phyloP scores from a whole-genome alignment of 2,888 invertebrate genomes.

The Epistrophella euchroma region DNA sequence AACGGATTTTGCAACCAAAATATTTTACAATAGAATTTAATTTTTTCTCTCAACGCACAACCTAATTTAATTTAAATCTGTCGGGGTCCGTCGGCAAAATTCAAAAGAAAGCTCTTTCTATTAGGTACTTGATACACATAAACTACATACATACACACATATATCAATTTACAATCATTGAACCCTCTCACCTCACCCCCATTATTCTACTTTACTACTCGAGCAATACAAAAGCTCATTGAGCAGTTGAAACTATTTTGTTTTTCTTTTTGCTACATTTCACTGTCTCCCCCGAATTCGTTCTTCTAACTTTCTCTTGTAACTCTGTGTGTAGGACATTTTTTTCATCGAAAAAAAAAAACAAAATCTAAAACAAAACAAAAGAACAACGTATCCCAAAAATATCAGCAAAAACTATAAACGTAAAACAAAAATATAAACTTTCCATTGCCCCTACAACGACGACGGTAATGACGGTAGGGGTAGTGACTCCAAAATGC shows the following conservation, averaged over 20 bases:
- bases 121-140: slow-evolving; percentile 27
- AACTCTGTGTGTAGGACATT: slow-evolving; percentile 54
- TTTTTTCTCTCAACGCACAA: slow-evolving; percentile 9
- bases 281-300: slow-evolving; percentile 11
- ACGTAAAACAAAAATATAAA: slow-evolving; percentile 47
- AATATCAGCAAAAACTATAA: slow-evolving; percentile 24
- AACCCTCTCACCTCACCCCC: neutral
- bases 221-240: slow-evolving; percentile 52
- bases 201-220: neutral
- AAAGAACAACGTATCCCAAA: slow-evolving; percentile 39
- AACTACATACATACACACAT: no score
- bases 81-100: slow-evolving; percentile 63
- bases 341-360: slow-evolving; percentile 22
- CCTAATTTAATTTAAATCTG: slow-evolving; percentile 32
- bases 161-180: slow-evolving; percentile 33
- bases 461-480: slow-evolving; percentile 44
- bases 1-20: neutral
- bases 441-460: slow-evolving; percentile 67
- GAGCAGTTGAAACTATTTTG: slow-evolving; percentile 38
- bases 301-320: slow-evolving; percentile 59
- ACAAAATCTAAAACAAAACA: slow-evolving; percentile 29
- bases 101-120: slow-evolving; percentile 47
- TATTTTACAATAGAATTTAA: slow-evolving; percentile 7
- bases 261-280: slow-evolving; percentile 13
- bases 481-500: slow-evolving; percentile 67